Evolutionary conservation across 1,140 invertebrate species (phyloP), one percentile per base, ranked within the genome.

Genomic region (Carcinoscorpius rotundicauda): DNA sequence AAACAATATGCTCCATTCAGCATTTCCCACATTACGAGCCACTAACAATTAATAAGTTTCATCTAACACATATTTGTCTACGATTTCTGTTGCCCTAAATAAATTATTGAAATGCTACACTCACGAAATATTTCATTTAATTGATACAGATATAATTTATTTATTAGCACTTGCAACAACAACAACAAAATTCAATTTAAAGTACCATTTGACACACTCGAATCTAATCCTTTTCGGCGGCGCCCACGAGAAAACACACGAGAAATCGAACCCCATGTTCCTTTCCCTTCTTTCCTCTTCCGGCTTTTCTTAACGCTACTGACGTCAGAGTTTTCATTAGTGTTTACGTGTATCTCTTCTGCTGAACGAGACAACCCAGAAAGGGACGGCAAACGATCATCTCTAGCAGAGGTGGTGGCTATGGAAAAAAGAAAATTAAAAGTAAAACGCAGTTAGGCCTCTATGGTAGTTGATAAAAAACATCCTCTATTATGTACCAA

Each of bases 171-270:
- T 29, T 29, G 29, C 29, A 29, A n/a, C n/a, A n/a, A n/a, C n/a
- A n/a, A n/a, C n/a, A 29, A 29, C 0, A 29, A 29, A 29, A 29
- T 29, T 29, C 29, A 29, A 29, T 29, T 29, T 1, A 29, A 29
- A 2, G 29, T 29, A 29, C 29, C 29, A 29, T 29, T 29, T 29
- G 29, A 29, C 29, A 29, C 29, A 29, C 71, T 66, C 8, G 75
- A 67, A 64, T 76, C 74, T 8, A 77, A 64, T 3, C 75, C 75
- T 69, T 88, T 89, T 75, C 89, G 83, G 74, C 91, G 88, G 65
- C 89, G 82, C 62, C 87, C 88, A 29, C 69, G 66, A 0, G 89
- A 88, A 74, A 93, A 93, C 6, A 93, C 91, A 69, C 89, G 80
- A 0, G 86, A 87, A 71, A 90, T 90, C 71, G 86, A 87, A 58